Evolutionary conservation across 2,888 invertebrate genomes (phyloP), one percentile per base, ranked within the genome.

Genomic region (Mystacides longicornis): DNA sequence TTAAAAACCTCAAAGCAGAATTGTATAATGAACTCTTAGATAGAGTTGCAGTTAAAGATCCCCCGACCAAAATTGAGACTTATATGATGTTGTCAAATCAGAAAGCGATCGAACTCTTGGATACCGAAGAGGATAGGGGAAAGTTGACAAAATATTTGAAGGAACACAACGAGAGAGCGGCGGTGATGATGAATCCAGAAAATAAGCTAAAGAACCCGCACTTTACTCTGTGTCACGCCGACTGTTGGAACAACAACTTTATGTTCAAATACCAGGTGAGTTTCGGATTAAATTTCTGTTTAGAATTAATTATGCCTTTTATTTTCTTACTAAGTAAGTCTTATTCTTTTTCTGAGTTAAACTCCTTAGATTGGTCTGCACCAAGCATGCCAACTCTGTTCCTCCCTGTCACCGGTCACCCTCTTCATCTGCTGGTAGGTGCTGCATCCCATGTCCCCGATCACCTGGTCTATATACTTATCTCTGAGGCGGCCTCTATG

Each of bases 241-340:
- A 43, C n/a, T 43, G 43, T 18, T 43, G 43, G 43, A 43, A 11
- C n/a, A 43, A 43, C n/a, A 43, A 43, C 18, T n/a, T 43, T n/a
- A 43, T 43, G 43, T 43, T 43, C n/a, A 43, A 18, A 43, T 43
- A 43, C n/a, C 9, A n/a, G 43, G 43, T 43, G n/a, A 16, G 43
- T 43, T 11, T 43, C 4, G n/a, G n/a, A n/a, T n/a, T n/a, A n/a
- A n/a, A n/a, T n/a, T n/a, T n/a, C n/a, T n/a, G n/a, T n/a, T n/a
- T n/a, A n/a, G n/a, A n/a, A n/a, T n/a, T n/a, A n/a, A n/a, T n/a
- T n/a, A n/a, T n/a, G n/a, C n/a, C n/a, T n/a, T n/a, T n/a, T n/a
- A n/a, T n/a, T n/a, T n/a, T n/a, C n/a, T n/a, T n/a, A n/a, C n/a
- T n/a, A n/a, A n/a, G n/a, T n/a, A n/a, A n/a, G n/a, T n/a, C n/a